Base-by-base conservation (phyloP, 2,113 vertebrate genomes). In the Chaetodon trifascialis region DNA sequence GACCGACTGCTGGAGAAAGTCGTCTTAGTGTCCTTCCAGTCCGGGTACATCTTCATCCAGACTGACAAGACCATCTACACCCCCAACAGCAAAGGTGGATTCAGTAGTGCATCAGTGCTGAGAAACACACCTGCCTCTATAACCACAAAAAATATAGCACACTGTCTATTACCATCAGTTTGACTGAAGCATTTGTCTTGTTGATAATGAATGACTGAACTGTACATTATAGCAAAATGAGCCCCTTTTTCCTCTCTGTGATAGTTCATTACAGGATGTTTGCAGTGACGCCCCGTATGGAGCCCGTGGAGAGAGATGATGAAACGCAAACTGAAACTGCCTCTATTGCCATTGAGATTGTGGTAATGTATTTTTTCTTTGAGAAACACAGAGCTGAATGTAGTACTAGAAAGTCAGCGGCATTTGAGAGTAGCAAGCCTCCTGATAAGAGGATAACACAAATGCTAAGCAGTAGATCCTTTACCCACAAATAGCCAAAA, bases 1-100 rank as follows among this genome's bases (percentile, higher is more conserved):
- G 40, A 54, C 34, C 49, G 36, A 7, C 0, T 68, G 6, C 74
- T 95, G 86, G 93, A 95, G 86, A 94, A 92, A 70, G 77, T 91
- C 0, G 88, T 93, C 23, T 23, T 95, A n/a, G 89, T 94, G 23
- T 92, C 93, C 60, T 94, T 95, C 71, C 94, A 94, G 81, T 90
- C 91, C 5, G 94, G 94, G 1, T 93, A 93, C 85, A 93, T 95
- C 56, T 95, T 94, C 85, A 90, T 95, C 55, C 94, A 95, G 72
- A 95, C 95, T 0, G 95, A 95, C 79, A 95, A 95, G 72, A 91
- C 94, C 36, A 80, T 95, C 46, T 95, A 95, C 77, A 95, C 93
- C 2, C 95, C 94, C 5, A 59, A 87, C 25, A 92, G 51, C 67
- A 90, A 6, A 58, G 90, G 95, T 95, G 34, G 56, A 74, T 47